These are phyloP conservation scores for Chymomyza fuscimana DNA, from an alignment of 2,888 invertebrate genomes.

Conservation along the genomic window DNA sequence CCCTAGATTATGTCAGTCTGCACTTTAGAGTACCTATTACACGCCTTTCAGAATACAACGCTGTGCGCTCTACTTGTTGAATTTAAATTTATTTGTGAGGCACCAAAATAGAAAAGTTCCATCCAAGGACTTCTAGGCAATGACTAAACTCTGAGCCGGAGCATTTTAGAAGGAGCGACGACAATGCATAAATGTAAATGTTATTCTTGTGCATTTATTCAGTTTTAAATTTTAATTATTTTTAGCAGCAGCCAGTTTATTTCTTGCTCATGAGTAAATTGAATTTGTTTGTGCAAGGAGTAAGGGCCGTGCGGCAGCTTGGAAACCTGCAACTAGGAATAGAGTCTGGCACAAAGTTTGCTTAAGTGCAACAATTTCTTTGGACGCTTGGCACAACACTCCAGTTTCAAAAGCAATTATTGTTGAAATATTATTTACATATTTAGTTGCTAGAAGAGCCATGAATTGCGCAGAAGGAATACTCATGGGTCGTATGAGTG, in stretches of 20 bases:
- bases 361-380: not conserved
- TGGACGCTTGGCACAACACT: slow-evolving; percentile 42
- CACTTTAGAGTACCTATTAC: slow-evolving; percentile 38
- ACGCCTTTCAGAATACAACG: slow-evolving; percentile 2
- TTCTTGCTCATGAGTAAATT: slow-evolving; percentile 46
- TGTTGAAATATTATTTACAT: slow-evolving; percentile 68
- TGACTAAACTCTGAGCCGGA: slow-evolving; percentile 15
- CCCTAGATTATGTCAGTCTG: slow-evolving; percentile 5
- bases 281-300: slow-evolving; percentile 32
- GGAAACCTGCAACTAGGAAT: no score
- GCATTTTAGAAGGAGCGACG: slow-evolving; percentile 7
- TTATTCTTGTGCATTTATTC: slow-evolving; percentile 67
- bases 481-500: slow-evolving; percentile 61
- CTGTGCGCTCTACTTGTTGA: slow-evolving; percentile 52
- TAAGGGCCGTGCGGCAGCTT: not conserved
- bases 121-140: not conserved
- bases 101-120: slow-evolving; percentile 10
- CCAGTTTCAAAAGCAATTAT: slow-evolving; percentile 64
- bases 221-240: slow-evolving; percentile 65
- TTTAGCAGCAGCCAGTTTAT: slow-evolving; percentile 48
- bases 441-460: slow-evolving; percentile 31
- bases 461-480: slow-evolving; percentile 24
- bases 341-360: no score
- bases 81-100: slow-evolving; percentile 55
- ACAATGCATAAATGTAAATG: slow-evolving; percentile 61